Conservation (phyloP, 2,113 vertebrate species). For the Colaptes auratus region DNA sequence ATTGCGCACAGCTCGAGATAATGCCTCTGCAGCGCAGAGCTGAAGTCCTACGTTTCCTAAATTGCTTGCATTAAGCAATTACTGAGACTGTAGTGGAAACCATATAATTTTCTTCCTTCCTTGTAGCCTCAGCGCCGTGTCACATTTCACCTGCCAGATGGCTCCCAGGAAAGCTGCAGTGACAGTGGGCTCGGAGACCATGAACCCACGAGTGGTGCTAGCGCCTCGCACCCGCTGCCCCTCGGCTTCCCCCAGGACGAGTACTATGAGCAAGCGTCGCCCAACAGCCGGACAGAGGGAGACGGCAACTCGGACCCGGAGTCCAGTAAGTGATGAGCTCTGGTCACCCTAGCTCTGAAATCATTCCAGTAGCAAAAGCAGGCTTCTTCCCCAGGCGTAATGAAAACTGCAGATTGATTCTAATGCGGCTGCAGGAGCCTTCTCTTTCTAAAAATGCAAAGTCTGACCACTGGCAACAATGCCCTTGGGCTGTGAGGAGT, state of each 20-base stretch:
- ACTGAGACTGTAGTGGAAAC: constrained; percentile 52
- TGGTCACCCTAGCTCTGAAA: background rate
- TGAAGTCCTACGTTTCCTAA: constrained; percentile 51
- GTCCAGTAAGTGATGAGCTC: constrained; percentile 87
- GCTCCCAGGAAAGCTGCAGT: constrained; percentile 94
- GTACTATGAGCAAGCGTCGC: constrained; percentile 90
- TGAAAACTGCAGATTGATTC: rapidly evolving
- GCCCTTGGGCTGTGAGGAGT: background rate
- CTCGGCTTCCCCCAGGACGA: constrained; percentile 90
- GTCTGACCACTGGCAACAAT: background rate
- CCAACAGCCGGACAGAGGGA: constrained; percentile 94
- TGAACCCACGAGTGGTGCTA: constrained; percentile 79
- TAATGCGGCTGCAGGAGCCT: rapidly evolving
- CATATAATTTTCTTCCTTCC: constrained; percentile 69
- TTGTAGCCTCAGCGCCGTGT: constrained; percentile 91
- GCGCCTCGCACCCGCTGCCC: constrained; percentile 84
- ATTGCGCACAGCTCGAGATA: constrained; percentile 34
- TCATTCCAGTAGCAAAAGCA: background rate
- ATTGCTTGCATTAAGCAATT: constrained; percentile 46
- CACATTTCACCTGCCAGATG: constrained; percentile 96
- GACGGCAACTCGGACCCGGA: constrained; percentile 98
- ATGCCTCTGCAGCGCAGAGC: constrained; percentile 18
- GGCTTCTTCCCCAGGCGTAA: background rate
- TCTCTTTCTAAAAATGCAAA: background rate
- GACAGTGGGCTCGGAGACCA: constrained; percentile 91